Evolutionary conservation across 2,888 invertebrate species (phyloP).

Genomic region (Crepidodera aurea): DNA sequence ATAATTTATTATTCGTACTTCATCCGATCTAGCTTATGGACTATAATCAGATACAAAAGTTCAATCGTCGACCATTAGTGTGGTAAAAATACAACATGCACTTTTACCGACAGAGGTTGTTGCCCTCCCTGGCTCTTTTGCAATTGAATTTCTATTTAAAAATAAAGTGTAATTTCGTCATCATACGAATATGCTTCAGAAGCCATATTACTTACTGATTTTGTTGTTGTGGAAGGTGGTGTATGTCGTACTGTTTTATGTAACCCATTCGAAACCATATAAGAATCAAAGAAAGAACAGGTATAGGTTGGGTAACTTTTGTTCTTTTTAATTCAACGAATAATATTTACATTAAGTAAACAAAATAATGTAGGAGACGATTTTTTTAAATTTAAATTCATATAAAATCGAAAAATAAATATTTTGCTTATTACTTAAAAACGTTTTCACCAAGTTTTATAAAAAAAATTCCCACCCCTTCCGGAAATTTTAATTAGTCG

Average conservation of each 20-base stretch:
- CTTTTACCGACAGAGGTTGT: conserved; percentile 48
- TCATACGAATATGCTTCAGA: conserved; percentile 12
- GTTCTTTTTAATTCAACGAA: too few species aligned
- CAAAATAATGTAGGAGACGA: too few species aligned
- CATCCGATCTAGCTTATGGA: background rate
- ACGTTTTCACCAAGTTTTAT: too few species aligned
- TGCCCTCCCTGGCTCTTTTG: conserved; percentile 49
- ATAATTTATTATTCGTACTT: too few species aligned
- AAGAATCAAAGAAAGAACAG: background rate
- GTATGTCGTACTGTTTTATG: background rate
- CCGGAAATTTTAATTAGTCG: too few species aligned
- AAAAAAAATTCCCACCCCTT: too few species aligned
- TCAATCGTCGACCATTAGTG: background rate
- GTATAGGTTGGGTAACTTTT: too few species aligned
- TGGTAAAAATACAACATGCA: conserved; percentile 17
- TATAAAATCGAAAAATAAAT: too few species aligned
- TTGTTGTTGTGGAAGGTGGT: background rate
- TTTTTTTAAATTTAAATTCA: too few species aligned
- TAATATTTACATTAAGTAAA: too few species aligned
- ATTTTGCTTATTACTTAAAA: too few species aligned
- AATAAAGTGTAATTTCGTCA: conserved; percentile 52
- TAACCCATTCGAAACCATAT: background rate
- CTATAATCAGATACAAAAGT: conserved; percentile 1
- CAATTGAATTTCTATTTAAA: conserved; percentile 58
- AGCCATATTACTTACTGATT: background rate